Conservation (phyloP, 1,140 invertebrate species). For the Asobara japonica region DNA sequence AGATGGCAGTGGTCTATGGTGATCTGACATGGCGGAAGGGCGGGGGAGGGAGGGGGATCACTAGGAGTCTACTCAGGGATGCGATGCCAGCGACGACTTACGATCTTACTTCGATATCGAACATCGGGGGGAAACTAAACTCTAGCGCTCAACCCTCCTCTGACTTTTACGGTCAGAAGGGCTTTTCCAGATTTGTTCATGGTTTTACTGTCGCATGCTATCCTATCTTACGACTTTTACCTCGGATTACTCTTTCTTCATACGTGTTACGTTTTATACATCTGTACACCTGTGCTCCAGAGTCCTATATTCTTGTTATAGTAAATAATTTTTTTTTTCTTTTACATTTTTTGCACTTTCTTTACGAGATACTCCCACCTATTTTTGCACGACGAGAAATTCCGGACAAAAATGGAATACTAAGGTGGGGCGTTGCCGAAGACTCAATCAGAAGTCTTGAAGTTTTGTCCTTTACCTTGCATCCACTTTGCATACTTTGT, state of each 20-base stretch:
- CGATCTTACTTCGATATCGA: slow-evolving; percentile 22
- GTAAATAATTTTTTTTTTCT: neutral
- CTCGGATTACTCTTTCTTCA: slow-evolving; percentile 1
- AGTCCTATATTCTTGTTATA: neutral
- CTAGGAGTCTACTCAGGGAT: neutral
- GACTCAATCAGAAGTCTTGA: neutral
- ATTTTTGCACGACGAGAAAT: neutral
- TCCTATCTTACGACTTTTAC: slow-evolving; percentile 15
- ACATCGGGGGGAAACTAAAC: slow-evolving; percentile 28
- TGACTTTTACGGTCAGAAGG: slow-evolving; percentile 27
- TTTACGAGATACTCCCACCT: neutral
- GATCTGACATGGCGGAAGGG: no score
- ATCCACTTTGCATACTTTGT: no score
- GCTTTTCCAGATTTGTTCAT: slow-evolving; percentile 33
- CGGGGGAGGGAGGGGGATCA: neutral
- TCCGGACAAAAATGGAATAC: neutral
- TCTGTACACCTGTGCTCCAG: slow-evolving; percentile 5
- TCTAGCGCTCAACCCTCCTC: neutral
- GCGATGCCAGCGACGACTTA: neutral
- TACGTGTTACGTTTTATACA: neutral
- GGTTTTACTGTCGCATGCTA: slow-evolving; percentile 14
- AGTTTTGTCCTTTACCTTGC: no score
- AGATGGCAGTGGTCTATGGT: slow-evolving; percentile 32
- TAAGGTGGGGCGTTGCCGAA: neutral
- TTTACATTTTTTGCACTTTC: neutral